Conservation (phyloP, 1,140 invertebrate species). For the Hyposmocoma kahamanoa region DNA sequence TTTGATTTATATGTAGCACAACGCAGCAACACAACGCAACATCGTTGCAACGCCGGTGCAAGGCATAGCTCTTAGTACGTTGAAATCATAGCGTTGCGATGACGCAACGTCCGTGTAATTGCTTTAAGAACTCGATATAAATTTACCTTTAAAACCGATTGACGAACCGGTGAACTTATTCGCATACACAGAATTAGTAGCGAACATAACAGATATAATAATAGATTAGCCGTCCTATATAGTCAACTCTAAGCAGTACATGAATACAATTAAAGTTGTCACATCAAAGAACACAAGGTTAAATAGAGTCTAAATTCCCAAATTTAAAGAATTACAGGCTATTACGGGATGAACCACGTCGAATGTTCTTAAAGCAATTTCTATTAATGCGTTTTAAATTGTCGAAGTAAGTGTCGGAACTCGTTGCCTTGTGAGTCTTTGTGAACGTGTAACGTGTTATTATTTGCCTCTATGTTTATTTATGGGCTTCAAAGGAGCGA, state of each 20-base stretch:
- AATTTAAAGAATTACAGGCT: background rate
- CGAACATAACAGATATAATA: background rate
- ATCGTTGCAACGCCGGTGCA: too few species aligned
- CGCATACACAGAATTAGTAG: background rate
- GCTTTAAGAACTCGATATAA: too few species aligned
- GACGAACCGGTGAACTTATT: background rate
- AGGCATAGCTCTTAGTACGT: too few species aligned
- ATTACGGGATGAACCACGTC: background rate
- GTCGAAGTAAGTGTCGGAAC: slow-evolving; percentile 27
- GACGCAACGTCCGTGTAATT: too few species aligned
- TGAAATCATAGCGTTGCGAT: too few species aligned
- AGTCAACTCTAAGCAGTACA: background rate
- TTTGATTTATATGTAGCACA: too few species aligned
- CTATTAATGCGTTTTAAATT: slow-evolving; percentile 48
- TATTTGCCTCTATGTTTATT: background rate
- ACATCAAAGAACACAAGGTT: too few species aligned
- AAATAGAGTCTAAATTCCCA: too few species aligned
- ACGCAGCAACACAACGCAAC: too few species aligned
- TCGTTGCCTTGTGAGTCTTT: too few species aligned
- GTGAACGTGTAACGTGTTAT: too few species aligned
- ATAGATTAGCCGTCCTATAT: background rate
- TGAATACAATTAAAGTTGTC: background rate
- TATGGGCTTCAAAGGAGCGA: too few species aligned
- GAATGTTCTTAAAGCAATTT: slow-evolving; percentile 21
- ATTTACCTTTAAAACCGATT: background rate